Base-by-base conservation (phyloP, 2,113 vertebrate genomes). In the Taurulus bubalis region DNA sequence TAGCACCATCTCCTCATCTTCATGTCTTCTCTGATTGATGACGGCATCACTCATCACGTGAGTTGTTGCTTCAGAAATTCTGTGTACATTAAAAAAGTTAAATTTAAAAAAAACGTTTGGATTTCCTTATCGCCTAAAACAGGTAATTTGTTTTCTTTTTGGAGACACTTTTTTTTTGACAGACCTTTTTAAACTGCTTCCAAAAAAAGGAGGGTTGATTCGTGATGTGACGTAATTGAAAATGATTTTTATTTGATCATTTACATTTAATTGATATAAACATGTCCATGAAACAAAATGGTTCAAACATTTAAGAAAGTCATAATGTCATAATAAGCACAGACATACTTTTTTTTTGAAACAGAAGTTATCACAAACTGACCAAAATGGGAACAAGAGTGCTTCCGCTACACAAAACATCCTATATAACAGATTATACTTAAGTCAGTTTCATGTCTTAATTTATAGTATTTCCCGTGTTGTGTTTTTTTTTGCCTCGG, bases 381-480 rank as follows among this genome's bases (percentile, higher is more conserved):
- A 98, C 96, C 96, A 97, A 97, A 96, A 96, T 96, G 96, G 94
- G 95, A 97, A 97, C 96, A 95, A 97, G 97, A 98, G 97, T 96
- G 96, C 95, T 96, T 98, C 96, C 96, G 96, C 97, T 97, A 98
- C 97, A 97, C 97, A 97, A 97, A 98, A 98, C 97, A 97, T 97
- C 96, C 96, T 97, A 98, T 96, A 95, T 96, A 96, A 98, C 96
- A 96, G 95, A 93, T 95, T 96, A 96, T 95, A 95, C 96, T 95
- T 95, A 87, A 85, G 90, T 92, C 87, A 85, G 78, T 91, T 87
- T 94, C 95, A 93, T 95, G 95, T 96, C 94, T 95, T 95, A 60
- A 92, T 95, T 95, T 95, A 95, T 93, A 85, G 91, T 95, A 91
- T 94, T 93, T 94, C 93, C 94, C 92, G 59, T 69, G 49, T 93